Percentiles rank a stretch among this genome's conserved stretches.
These are phyloP conservation scores for Brevimyrus niger DNA, from an alignment of 2,113 vertebrate species.

Conservation along the genomic window DNA sequence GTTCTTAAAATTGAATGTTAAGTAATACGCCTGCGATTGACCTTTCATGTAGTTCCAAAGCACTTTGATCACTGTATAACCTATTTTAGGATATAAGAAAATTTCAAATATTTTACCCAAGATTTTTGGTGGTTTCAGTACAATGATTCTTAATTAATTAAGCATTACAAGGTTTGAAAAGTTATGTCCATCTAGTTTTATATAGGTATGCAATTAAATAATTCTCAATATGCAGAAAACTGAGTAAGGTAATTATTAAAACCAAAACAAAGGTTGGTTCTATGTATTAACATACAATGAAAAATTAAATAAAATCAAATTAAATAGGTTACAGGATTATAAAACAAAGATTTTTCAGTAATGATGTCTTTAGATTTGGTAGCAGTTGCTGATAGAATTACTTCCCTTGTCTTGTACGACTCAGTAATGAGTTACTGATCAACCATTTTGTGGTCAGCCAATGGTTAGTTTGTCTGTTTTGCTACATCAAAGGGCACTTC, in stretches of 20 bases:
- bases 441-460: background rate
- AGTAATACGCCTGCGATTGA: background rate
- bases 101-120: background rate
- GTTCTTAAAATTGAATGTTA: background rate
- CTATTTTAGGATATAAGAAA: background rate
- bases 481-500: constrained; percentile 44
- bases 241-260: background rate
- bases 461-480: constrained; percentile 15
- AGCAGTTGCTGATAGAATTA: background rate
- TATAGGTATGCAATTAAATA: background rate
- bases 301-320: background rate
- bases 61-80: background rate
- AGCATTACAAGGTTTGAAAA: background rate
- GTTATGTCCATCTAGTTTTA: background rate
- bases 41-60: background rate
- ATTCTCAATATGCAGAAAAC: background rate
- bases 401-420: background rate
- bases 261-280: background rate
- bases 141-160: background rate
- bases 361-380: background rate
- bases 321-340: background rate
- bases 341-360: background rate
- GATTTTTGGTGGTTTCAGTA: background rate
- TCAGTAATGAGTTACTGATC: background rate
- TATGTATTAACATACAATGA: background rate